Evolutionary conservation across 2,888 invertebrate genomes (phyloP).

Genomic region (Drosophila merina): DNA sequence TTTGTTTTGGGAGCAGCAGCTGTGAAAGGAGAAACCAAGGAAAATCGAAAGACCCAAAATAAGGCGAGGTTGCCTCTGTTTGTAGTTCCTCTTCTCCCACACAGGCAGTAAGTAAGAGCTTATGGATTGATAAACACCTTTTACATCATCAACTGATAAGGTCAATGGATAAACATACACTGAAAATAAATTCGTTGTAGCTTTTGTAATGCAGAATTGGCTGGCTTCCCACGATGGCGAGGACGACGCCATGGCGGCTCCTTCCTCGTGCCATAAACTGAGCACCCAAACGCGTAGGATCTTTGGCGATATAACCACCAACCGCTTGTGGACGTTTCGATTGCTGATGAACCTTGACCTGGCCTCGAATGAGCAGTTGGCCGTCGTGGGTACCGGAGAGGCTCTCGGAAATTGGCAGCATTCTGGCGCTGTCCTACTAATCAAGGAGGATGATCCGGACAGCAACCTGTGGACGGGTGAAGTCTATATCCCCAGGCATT

Average conservation of each 20-base stretch:
- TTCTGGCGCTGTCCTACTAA: slow-evolving; percentile 86
- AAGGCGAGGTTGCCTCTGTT: slow-evolving; percentile 1
- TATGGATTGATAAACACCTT: slow-evolving; percentile 4
- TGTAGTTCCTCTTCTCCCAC: neutral
- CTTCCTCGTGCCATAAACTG: slow-evolving; percentile 33
- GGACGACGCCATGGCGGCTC: slow-evolving; percentile 75
- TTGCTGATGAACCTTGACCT: slow-evolving; percentile 85
- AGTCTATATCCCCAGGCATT: slow-evolving; percentile 88
- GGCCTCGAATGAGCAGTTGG: slow-evolving; percentile 87
- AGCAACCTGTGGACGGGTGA: slow-evolving; percentile 87
- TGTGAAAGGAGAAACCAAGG: slow-evolving; percentile 1
- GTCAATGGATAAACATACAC: slow-evolving; percentile 14
- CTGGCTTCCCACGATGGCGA: slow-evolving; percentile 83
- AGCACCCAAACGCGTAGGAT: slow-evolving; percentile 39
- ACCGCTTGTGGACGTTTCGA: slow-evolving; percentile 85
- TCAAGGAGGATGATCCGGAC: slow-evolving; percentile 83
- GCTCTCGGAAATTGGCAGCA: slow-evolving; percentile 90
- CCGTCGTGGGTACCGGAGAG: slow-evolving; percentile 88
- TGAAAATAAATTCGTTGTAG: neutral
- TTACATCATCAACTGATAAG: slow-evolving; percentile 34
- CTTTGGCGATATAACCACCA: slow-evolving; percentile 66
- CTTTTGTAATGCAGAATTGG: slow-evolving; percentile 29
- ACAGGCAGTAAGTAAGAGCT: slow-evolving; percentile 16
- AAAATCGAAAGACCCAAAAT: neutral
- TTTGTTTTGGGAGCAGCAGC: neutral